Percentiles rank a stretch among this genome's conserved stretches.
phyloP scores from a whole-genome alignment of 1,140 invertebrate genomes.

The Lepidurus couesii region DNA sequence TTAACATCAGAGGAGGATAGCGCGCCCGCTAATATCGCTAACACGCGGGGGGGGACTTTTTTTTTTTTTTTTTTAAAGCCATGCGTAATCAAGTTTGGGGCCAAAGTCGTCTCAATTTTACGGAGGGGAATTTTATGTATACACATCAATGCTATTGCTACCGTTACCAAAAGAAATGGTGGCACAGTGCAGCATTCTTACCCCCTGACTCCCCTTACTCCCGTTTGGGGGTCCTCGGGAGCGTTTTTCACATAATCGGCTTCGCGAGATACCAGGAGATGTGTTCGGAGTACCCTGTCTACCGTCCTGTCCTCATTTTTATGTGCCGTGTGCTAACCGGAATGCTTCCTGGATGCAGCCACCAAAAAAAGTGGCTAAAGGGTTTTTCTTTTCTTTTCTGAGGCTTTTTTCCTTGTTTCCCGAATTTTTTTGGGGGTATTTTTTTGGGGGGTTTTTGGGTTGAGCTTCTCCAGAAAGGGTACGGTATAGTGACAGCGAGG shows the following conservation, averaged over 20 bases:
- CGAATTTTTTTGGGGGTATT: not conserved
- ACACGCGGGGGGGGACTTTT: not conserved
- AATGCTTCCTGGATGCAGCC: not conserved
- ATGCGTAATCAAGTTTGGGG: not conserved
- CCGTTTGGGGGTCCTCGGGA: not conserved
- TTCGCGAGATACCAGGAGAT: constrained; percentile 12
- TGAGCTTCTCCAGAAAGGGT: not conserved
- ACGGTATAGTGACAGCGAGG: not conserved
- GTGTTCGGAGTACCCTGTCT: not conserved
- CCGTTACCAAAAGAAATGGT: not conserved
- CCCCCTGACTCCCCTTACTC: not conserved
- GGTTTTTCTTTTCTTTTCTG: not conserved
- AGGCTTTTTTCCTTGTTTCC: not conserved
- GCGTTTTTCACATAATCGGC: constrained; percentile 7
- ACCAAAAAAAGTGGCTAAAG: too few relatives aligned
- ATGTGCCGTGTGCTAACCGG: not conserved
- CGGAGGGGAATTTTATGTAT: not conserved
- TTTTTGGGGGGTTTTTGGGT: not conserved
- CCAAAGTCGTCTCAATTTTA: not conserved
- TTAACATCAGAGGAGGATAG: not conserved
- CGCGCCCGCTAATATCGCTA: not conserved
- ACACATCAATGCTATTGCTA: not conserved
- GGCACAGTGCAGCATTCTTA: not conserved
- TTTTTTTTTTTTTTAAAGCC: not conserved
- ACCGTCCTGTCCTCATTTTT: not conserved